phyloP scores from a whole-genome alignment of 2,113 vertebrate genomes.

The Fukomys damarensis region DNA sequence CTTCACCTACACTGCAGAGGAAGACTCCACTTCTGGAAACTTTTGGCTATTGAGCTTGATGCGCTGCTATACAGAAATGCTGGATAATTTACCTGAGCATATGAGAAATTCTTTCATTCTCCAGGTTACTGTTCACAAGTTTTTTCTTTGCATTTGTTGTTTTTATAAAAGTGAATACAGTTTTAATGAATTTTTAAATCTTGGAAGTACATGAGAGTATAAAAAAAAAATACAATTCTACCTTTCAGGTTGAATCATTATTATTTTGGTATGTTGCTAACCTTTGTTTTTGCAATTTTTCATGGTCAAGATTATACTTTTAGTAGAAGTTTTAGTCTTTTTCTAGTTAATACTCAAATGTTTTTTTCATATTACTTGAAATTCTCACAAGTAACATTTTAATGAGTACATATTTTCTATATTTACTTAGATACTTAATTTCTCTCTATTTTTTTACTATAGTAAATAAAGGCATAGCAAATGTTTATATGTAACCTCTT shows the following conservation, averaged over 20 bases:
- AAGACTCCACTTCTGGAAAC: constrained; percentile 91
- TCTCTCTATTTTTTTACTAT: neutral
- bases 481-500: neutral
- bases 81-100: constrained; percentile 93
- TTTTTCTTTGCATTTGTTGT: constrained; percentile 50
- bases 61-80: constrained; percentile 97
- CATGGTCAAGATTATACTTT: neutral
- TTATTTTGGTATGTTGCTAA: neutral
- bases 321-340: neutral
- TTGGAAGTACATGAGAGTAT: neutral
- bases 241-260: neutral
- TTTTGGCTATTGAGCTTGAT: constrained; percentile 96
- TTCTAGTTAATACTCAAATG: neutral
- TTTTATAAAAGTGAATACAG: neutral
- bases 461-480: neutral
- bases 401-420: neutral
- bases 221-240: neutral
- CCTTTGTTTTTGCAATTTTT: neutral
- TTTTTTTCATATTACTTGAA: constrained; percentile 3
- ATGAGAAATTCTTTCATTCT: constrained; percentile 95
- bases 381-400: neutral
- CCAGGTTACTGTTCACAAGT: constrained; percentile 88
- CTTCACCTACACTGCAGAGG: constrained; percentile 92
- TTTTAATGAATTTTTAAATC: neutral
- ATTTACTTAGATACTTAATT: neutral